Percentiles rank a stretch among this genome's conserved stretches.
Conservation (phyloP, 1,140 invertebrate genomes). For the Aphaenogaster rudis region DNA sequence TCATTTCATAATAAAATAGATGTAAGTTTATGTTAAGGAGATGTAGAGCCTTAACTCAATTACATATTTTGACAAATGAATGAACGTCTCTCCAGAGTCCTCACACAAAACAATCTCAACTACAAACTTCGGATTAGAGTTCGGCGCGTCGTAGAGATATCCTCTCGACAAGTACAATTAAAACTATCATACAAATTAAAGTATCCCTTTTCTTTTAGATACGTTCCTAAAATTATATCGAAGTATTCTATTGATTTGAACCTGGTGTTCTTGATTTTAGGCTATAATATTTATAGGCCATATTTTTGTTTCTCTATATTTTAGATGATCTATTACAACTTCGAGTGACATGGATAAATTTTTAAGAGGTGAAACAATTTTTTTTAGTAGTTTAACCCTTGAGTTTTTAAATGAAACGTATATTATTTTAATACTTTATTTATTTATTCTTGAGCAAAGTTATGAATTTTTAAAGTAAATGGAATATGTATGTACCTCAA, state of each 20-base stretch:
- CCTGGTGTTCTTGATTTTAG: neutral
- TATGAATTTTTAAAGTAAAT: neutral
- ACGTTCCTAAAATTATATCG: neutral
- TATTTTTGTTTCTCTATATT: neutral
- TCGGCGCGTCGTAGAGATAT: neutral
- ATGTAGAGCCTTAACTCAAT: neutral
- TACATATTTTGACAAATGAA: neutral
- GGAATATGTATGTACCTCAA: neutral
- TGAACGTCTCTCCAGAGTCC: neutral
- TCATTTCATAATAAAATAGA: neutral
- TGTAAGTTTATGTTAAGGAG: neutral
- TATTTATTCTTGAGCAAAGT: neutral
- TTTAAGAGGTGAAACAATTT: neutral
- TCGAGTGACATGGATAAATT: neutral
- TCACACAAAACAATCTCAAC: neutral
- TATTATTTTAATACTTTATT: neutral
- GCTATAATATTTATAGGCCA: neutral
- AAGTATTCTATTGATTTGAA: neutral
- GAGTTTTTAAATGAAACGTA: neutral
- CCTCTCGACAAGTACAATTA: neutral
- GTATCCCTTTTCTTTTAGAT: neutral
- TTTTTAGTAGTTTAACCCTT: neutral
- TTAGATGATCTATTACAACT: neutral
- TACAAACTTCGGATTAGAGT: neutral
- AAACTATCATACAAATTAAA: neutral